Base-by-base conservation (phyloP, 2,888 invertebrate genomes). In the Taphrorychus bicolor region DNA sequence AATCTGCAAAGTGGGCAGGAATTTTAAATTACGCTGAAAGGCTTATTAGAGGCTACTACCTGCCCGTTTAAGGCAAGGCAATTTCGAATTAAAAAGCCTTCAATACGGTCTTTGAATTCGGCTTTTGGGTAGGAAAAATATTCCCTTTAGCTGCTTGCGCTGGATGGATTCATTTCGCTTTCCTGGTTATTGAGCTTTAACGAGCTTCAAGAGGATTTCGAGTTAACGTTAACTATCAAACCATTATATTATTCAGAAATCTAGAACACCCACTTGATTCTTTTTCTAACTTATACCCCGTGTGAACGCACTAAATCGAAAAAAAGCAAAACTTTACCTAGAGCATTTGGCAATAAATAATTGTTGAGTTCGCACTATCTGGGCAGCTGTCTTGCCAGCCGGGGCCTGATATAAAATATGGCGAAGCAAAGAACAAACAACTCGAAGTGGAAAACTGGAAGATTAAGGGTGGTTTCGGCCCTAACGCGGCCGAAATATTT, bases 351-450 rank as follows among this genome's bases (percentile, higher is more conserved):
- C 42, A 58, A 58, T 64, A 64, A 64, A 64, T 64, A 58, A 58
- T 58, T 51, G 56, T 64, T 64, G 21, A 22, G 48, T 49, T 56
- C 19, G 56, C 56, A 41, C 51, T 64, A 64, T 64, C 64, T 58
- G 51, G 57, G 41, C 41, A 49, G 51, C 64, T 65, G 65, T 59
- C 65, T 53, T 42, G 41, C 18, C 23, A 51, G 51, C 58, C 49
- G 5, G 54, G 48, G 56, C 51, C 14, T 56, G 54, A 66, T 57
- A 66, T 67, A 67, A 67, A 67, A 67, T 67, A 67, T 63, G 32
- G 52, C 63, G 42, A 63, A 63, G 58, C 53, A 59, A 63, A 68
- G 63, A 67, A 67, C 61, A 67, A 67, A 67, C 67, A 67, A 58
- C 62, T 61, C 57, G 22, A 57, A 61, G 51, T 57, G 24, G 62